phyloP scores from a whole-genome alignment of 53 echinoderm and acorn worm genomes.

The Antedon mediterranea region DNA sequence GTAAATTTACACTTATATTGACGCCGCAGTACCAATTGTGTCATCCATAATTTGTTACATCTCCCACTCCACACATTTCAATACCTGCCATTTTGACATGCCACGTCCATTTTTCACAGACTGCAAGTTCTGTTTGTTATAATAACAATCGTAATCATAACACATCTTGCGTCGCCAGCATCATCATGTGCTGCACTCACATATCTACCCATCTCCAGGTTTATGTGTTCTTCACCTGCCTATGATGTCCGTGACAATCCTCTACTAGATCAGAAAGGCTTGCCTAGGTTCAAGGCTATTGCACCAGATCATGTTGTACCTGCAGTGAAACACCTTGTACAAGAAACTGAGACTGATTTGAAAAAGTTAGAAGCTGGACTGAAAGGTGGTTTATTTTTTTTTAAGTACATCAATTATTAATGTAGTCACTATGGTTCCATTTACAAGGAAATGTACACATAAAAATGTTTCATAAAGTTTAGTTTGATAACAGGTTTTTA shows the following conservation, averaged over 20 bases:
- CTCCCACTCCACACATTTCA: no score
- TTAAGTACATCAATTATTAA: no score
- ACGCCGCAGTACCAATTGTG: no score
- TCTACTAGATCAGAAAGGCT: constrained; percentile 43
- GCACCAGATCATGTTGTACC: constrained; percentile 48
- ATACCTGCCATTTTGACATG: no score
- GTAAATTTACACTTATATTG: no score
- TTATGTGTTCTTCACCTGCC: neutral
- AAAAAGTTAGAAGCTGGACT: constrained; percentile 29
- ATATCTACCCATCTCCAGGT: neutral
- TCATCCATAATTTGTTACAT: no score
- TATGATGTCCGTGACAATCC: constrained; percentile 26
- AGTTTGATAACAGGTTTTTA: no score
- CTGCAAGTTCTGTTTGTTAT: neutral
- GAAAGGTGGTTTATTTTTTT: neutral
- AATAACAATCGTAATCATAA: neutral
- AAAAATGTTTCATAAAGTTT: no score
- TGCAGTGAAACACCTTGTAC: constrained; percentile 39
- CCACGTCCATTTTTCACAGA: neutral
- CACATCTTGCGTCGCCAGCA: neutral
- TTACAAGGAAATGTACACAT: no score
- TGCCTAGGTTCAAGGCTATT: constrained; percentile 51
- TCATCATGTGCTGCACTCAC: neutral
- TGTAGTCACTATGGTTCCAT: no score
- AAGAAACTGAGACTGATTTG: constrained; percentile 40